Base-by-base conservation (phyloP, 2,113 vertebrate species). In the Nansenia antarctica region DNA sequence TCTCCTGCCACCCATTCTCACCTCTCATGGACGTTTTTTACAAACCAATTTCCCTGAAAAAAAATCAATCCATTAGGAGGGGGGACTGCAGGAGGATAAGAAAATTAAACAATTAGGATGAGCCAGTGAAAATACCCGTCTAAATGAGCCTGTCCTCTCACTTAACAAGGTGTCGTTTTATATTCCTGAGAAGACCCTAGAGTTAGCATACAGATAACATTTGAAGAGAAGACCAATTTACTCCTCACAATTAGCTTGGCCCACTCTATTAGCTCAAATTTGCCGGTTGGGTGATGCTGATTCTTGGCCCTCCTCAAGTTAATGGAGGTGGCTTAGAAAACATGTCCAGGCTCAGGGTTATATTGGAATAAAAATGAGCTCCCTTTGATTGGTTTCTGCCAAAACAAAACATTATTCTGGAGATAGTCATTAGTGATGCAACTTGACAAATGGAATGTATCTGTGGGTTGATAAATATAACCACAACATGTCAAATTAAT, bases 211-310 rank as follows among this genome's bases (percentile, higher is more conserved):
- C 72, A 86, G 84, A 85, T 85, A 83, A 84, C 80, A 83, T 76
- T 82, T 84, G 82, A 82, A 74, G 68, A 76, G 39, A 78, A 80
- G 75, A 86, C 73, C 82, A 84, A 85, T 88, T 88, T 87, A 79
- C 77, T 84, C 67, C 72, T 68, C 69, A 39, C 81, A 80, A 85
- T 87, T 82, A 80, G 81, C 78, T 72, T 80, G 82, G 45, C 52
- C 70, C 55, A 77, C 76, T 78, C 65, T 77, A 75, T 84, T 87
- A 87, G 74, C 78, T 60, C 26, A n/a, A 6, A 31, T 58, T 58
- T 18, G 15, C 29, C 18, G 12, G 53, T 31, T 58, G 14, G 18
- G 29, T 18, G 55, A 58, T 58, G 55, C 15, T 26, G 54, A 11
- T 3, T 29, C 14, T 29, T 22, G 22, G 24, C 39, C 24, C 27